These are phyloP conservation scores for Numenius arquata DNA, from an alignment of 2,113 vertebrate genomes.

Conservation along the genomic window DNA sequence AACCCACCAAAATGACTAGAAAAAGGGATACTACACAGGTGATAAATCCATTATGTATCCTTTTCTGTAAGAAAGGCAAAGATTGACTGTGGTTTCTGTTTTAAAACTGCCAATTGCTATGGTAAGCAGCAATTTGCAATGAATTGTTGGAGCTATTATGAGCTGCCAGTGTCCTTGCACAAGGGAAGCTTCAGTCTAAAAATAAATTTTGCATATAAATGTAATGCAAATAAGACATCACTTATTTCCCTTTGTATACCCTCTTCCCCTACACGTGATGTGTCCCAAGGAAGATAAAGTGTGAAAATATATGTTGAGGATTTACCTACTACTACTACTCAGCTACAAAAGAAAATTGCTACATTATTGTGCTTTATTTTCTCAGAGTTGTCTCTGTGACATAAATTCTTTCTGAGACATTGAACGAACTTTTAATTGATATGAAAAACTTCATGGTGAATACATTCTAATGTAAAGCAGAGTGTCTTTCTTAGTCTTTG, in stretches of 20 bases:
- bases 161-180: background rate
- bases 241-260: background rate
- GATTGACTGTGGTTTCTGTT: background rate
- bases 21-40: background rate
- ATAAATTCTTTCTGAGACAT: background rate
- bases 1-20: background rate
- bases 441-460: background rate
- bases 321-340: background rate
- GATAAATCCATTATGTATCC: background rate
- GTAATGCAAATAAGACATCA: background rate
- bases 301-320: background rate
- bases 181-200: background rate
- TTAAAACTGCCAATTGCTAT: background rate
- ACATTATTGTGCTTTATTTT: background rate
- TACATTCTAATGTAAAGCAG: background rate
- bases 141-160: background rate
- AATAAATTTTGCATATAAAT: background rate
- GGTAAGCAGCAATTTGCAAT: background rate
- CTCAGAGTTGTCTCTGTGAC: background rate
- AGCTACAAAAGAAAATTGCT: background rate
- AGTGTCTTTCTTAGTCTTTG: background rate
- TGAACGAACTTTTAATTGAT: background rate
- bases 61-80: background rate
- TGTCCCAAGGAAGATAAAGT: background rate
- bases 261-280: background rate